These are phyloP conservation scores for Melitaea cinxia DNA, from an alignment of 1,140 invertebrate genomes.

Conservation along the genomic window DNA sequence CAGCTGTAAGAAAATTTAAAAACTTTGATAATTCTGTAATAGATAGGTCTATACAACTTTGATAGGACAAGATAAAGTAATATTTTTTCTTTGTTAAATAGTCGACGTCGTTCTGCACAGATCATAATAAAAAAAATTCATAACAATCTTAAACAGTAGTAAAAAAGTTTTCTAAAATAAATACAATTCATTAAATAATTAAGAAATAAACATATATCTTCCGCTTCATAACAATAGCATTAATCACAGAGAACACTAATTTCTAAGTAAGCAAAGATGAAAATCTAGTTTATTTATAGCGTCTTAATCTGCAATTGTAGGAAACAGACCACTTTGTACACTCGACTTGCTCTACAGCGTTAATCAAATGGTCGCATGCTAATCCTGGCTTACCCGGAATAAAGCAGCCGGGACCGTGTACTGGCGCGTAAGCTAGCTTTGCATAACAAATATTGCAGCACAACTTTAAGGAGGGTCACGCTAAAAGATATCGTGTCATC, in stretches of 20 bases:
- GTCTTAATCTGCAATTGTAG: conserved; percentile 13
- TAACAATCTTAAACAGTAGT: too few relatives aligned
- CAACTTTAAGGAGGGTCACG: conserved; percentile 4
- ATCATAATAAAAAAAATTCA: too few relatives aligned
- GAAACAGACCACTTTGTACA: conserved; percentile 13
- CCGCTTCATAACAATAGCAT: too few relatives aligned
- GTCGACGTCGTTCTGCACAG: too few relatives aligned
- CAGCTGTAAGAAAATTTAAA: too few relatives aligned
- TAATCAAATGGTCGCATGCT: conserved; percentile 28
- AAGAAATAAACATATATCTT: too few relatives aligned
- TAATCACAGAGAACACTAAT: conserved; percentile 7
- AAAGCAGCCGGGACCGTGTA: conserved; percentile 4
- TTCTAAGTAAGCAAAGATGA: neutral
- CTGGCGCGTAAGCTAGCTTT: conserved; percentile 21
- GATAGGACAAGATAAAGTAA: too few relatives aligned
- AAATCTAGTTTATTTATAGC: conserved; percentile 1
- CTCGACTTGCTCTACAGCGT: conserved; percentile 18
- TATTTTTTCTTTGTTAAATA: too few relatives aligned
- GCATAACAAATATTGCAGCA: conserved; percentile 25
- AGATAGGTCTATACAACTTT: too few relatives aligned
- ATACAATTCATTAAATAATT: too few relatives aligned
- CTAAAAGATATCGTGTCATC: conserved; percentile 8
- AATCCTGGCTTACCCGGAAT: conserved; percentile 24
- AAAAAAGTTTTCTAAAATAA: too few relatives aligned
- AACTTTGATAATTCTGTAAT: too few relatives aligned